Evolutionary conservation across 2,888 invertebrate species (phyloP).

Genomic region (Drosophila cracens): DNA sequence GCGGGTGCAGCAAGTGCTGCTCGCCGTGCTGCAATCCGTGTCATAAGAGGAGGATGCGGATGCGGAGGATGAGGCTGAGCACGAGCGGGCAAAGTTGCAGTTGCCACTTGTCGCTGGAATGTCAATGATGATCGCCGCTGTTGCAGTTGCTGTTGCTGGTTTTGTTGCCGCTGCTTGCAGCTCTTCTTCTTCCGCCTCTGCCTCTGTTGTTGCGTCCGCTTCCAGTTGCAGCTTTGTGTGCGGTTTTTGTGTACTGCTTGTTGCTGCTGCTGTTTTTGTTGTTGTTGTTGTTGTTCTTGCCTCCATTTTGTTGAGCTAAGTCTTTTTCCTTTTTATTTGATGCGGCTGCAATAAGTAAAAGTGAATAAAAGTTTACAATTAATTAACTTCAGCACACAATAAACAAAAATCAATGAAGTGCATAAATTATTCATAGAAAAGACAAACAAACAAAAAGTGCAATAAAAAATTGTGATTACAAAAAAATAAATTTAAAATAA

Average conservation of each 20-base stretch:
- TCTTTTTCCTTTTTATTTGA: slow-evolving; percentile 29
- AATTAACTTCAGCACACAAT: slow-evolving; percentile 66
- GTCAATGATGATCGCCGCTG: slow-evolving; percentile 80
- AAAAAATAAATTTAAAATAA: neutral
- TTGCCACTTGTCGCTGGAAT: slow-evolving; percentile 71
- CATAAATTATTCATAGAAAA: slow-evolving; percentile 75
- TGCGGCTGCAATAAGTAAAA: slow-evolving; percentile 33
- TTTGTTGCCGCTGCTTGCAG: slow-evolving; percentile 13
- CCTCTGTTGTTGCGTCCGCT: slow-evolving; percentile 26
- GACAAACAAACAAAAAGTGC: slow-evolving; percentile 17
- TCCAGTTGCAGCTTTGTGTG: slow-evolving; percentile 66
- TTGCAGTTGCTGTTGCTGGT: slow-evolving; percentile 7
- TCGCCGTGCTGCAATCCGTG: slow-evolving; percentile 82
- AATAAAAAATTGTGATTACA: neutral
- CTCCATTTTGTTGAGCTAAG: slow-evolving; percentile 56
- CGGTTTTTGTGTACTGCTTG: slow-evolving; percentile 40
- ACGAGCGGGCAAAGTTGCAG: slow-evolving; percentile 25
- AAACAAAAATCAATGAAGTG: slow-evolving; percentile 76
- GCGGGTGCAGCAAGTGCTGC: slow-evolving; percentile 82
- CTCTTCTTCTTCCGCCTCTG: slow-evolving; percentile 27
- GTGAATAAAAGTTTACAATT: slow-evolving; percentile 63
- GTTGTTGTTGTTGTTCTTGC: slow-evolving; percentile 40
- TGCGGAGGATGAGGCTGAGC: slow-evolving; percentile 13
- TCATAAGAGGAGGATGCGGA: slow-evolving; percentile 73
- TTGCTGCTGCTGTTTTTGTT: slow-evolving; percentile 25